These are phyloP conservation scores for Xylota segnis DNA, from an alignment of 2,888 invertebrate genomes.

Conservation along the genomic window DNA sequence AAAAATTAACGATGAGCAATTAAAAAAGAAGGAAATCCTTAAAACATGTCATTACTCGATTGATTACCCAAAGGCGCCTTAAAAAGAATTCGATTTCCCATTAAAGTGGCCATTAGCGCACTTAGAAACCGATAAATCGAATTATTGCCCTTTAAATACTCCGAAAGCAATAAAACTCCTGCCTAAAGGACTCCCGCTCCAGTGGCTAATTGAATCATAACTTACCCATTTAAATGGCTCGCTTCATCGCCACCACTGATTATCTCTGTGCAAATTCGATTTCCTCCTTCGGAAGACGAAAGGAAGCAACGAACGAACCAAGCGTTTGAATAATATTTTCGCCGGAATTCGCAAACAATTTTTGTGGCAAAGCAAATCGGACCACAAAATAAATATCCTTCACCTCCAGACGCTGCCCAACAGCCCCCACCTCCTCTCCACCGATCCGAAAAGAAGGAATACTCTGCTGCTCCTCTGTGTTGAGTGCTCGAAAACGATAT, in stretches of 20 bases:
- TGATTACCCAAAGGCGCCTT: conserved; percentile 54
- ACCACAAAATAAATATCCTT: conserved; percentile 56
- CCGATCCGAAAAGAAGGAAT: not conserved
- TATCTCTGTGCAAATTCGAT: conserved; percentile 62
- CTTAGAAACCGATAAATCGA: conserved; percentile 62
- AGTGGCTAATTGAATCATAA: conserved; percentile 70
- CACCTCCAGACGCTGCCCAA: conserved; percentile 36
- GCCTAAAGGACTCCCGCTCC: conserved; percentile 21
- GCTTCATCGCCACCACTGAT: conserved; percentile 62
- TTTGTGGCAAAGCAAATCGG: conserved; percentile 55
- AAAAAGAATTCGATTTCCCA: conserved; percentile 47
- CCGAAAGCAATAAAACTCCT: conserved; percentile 61
- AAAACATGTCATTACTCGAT: conserved; percentile 62
- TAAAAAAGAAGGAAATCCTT: conserved; percentile 25
- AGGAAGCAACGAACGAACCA: conserved; percentile 25
- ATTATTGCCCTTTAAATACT: conserved; percentile 70
- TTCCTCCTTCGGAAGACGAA: conserved; percentile 27
- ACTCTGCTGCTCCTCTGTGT: not conserved
- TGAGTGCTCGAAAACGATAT: conserved; percentile 40
- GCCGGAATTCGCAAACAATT: conserved; percentile 54
- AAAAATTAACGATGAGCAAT: conserved; percentile 20
- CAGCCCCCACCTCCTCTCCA: not conserved
- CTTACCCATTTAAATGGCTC: conserved; percentile 62
- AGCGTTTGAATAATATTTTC: conserved; percentile 45
- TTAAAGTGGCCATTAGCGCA: conserved; percentile 61